Percentiles rank a stretch among this genome's conserved stretches.
Evolutionary conservation across 2,888 invertebrate species (phyloP).

Genomic region (Erebia palarica): DNA sequence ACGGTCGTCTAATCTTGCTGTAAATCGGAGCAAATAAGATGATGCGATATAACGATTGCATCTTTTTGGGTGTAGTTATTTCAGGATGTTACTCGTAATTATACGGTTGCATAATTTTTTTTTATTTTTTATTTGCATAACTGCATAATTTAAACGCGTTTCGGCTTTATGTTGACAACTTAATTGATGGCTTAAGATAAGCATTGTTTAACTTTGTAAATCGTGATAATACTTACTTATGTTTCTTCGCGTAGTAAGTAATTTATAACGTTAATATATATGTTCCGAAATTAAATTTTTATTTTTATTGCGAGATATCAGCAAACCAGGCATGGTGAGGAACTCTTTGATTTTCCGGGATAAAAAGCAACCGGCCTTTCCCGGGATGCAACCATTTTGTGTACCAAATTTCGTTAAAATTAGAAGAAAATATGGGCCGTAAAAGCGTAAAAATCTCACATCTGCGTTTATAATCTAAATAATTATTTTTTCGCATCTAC

Average conservation of each 20-base stretch:
- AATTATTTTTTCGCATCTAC: no score
- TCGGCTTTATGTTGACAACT: constrained; percentile 16
- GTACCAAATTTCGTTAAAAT: no score
- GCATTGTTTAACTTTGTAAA: constrained; percentile 14
- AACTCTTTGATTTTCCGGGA: no score
- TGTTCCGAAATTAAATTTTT: no score
- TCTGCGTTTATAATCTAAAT: no score
- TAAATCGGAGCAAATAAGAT: constrained; percentile 22
- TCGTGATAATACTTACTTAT: neutral
- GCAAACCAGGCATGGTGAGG: no score
- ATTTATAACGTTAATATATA: neutral
- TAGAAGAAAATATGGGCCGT: no score
- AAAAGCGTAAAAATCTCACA: no score
- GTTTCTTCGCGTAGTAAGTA: neutral
- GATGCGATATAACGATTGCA: neutral
- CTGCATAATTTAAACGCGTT: constrained; percentile 8
- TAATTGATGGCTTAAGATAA: constrained; percentile 11
- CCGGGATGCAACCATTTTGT: no score
- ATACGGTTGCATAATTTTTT: constrained; percentile 15
- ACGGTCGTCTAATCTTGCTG: neutral
- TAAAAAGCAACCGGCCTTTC: no score
- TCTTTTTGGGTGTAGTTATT: neutral
- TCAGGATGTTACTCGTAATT: neutral
- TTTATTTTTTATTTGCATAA: neutral
- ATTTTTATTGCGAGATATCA: no score